Base-by-base conservation (phyloP, 2,888 invertebrate species). In the Tuta absoluta region DNA sequence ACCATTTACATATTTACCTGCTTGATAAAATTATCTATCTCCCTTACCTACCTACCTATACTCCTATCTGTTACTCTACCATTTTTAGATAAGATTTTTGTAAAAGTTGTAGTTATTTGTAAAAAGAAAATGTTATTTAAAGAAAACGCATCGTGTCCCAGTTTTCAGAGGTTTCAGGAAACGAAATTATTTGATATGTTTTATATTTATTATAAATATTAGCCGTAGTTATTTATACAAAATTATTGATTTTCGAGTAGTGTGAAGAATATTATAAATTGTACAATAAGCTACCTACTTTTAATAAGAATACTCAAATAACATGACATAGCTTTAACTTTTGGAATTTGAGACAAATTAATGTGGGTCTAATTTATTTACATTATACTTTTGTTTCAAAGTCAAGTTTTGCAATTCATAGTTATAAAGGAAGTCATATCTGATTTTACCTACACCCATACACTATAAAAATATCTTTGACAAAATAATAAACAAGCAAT, bases 141-240 rank as follows among this genome's bases (percentile, higher is more conserved):
- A 56, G 24, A 33, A 28, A 57, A 57, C 21, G 51, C 21, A 53
- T 24, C 12, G 38, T 49, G 49, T 63, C 58, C 63, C 41, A 66
- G 67, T 67, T 69, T 33, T 66, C 71, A 68, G 53, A 72, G 70
- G 70, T 72, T 75, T 76, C 71, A 68, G 67, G 45, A 71, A 75
- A 74, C 69, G 72, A 78, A 75, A 74, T 74, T 58, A 67, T 77
- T 79, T 72, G 66, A 66, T 76, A 75, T 28, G n/a, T 77, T 72
- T 74, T 37, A 63, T 59, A 59, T 57, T 65, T 65, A 68, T 63
- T 66, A 67, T 63, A 64, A 65, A 69, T 65, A 58, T 64, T 72
- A 78, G 71, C 63, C 58, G 67, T 76, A 79, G 75, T 74, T 68
- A 67, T 75, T 72, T 65, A 62, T 65, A 65, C 57, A 65, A 33